Evolutionary conservation across 2,797 vertebrate species (phyloP), one percentile per base, ranked within the genome.

Genomic region (Amniataba percoides): DNA sequence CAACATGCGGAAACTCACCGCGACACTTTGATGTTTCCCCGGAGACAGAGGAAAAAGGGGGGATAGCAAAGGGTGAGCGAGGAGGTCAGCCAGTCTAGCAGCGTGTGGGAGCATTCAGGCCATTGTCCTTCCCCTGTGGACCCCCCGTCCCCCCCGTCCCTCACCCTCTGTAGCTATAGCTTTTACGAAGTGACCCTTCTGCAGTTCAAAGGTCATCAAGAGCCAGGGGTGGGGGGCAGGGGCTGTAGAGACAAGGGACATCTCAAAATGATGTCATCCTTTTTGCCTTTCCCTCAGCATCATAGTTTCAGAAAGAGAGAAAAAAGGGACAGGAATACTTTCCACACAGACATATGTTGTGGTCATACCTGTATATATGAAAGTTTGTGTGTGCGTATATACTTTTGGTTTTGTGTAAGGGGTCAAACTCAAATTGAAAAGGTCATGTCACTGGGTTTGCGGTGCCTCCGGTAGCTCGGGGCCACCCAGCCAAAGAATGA

Each of bases 1-100:
- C 86, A 89, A 84, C 88, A 88, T 61, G 75, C 71, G 25, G 84
- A 89, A 89, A 89, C 82, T 89, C 79, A 61, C 77, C 1, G 58
- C 66, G 84, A 84, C 77, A 78, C 81, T 85, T 83, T 80, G 85
- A 78, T 43, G 4, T 82, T 74, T 87, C 91, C 86, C 81, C 21
- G 25, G 85, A 89, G 92, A 88, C 56, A 42, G 64, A 68, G 61
- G n/a, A n/a, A 58, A 61, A 82, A 67, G 4, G 53, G 69, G 78
- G 72, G 56, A 55, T 62, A 67, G 72, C 25, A 5, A 74, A 79
- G 71, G 66, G 76, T 57, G 80, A 82, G 71, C 21, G 51, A 82
- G 57, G 62, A 81, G 88, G 86, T 87, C 88, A 87, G 71, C 74
- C 60, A 81, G 65, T 51, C 27, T 61, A 68, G 59, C 63, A 80